These are phyloP conservation scores for Hyles lineata DNA, from an alignment of 2,888 invertebrate genomes.

Conservation along the genomic window DNA sequence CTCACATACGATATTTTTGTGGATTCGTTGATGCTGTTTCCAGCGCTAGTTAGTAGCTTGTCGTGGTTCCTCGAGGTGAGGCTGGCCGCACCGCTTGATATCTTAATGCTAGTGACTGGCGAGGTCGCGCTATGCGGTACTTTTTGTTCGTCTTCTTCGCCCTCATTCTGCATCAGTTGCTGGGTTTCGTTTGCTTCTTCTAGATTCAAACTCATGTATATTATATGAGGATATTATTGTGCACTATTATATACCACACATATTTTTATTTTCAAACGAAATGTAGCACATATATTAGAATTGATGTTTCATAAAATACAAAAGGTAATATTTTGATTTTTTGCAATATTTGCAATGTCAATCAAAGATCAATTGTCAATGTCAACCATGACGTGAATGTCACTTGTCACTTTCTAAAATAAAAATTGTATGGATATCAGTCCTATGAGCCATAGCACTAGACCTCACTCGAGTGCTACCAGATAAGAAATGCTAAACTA, in stretches of 20 bases:
- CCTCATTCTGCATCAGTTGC: conserved; percentile 82
- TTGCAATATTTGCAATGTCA: no score
- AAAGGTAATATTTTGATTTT: not conserved
- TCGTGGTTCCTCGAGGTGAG: conserved; percentile 69
- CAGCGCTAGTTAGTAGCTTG: conserved; percentile 65
- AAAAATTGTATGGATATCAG: no score
- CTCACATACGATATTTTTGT: conserved; percentile 78
- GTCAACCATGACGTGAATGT: no score
- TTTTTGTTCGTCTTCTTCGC: conserved; percentile 77
- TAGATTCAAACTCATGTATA: conserved; percentile 73
- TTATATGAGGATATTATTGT: not conserved
- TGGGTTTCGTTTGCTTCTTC: conserved; percentile 81
- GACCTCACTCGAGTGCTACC: no score
- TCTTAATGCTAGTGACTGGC: conserved; percentile 77
- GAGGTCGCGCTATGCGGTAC: conserved; percentile 66
- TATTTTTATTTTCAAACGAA: not conserved
- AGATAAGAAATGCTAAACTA: no score
- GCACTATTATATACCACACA: not conserved
- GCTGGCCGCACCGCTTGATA: conserved; percentile 78
- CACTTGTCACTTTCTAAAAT: no score
- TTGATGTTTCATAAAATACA: not conserved
- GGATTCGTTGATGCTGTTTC: conserved; percentile 76
- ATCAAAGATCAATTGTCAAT: no score
- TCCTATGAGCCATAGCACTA: no score
- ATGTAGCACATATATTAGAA: not conserved